Percentiles rank a stretch among this genome's conserved stretches.
These are phyloP conservation scores for Anomalospiza imberbis DNA, from an alignment of 2,797 vertebrate species.

Conservation along the genomic window DNA sequence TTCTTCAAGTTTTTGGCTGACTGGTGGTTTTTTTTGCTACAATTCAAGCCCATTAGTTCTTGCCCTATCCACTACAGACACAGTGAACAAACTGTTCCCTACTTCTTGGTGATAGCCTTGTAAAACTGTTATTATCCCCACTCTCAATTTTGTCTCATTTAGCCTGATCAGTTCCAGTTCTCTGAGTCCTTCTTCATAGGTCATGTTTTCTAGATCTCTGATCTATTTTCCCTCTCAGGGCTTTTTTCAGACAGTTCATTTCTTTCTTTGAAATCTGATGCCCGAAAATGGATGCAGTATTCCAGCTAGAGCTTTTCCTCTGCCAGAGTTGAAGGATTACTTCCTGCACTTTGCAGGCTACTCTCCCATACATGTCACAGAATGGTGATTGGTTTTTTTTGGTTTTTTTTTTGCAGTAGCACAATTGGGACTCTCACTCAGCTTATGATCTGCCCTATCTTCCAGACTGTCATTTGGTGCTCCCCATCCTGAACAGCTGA, in stretches of 20 bases:
- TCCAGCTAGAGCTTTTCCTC: background rate
- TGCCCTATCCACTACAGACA: background rate
- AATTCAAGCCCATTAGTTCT: background rate
- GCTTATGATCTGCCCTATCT: background rate
- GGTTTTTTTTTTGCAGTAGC: constrained; percentile 8
- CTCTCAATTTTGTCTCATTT: constrained; percentile 22
- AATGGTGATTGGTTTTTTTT: background rate
- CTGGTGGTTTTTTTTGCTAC: background rate
- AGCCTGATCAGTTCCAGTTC: constrained; percentile 1
- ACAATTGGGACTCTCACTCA: background rate
- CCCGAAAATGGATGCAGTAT: constrained; percentile 12
- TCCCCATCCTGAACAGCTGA: background rate
- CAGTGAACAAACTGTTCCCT: background rate
- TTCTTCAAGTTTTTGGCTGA: background rate
- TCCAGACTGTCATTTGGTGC: background rate
- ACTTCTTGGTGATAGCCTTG: background rate
- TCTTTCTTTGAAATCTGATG: constrained; percentile 48
- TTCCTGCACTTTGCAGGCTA: constrained; percentile 5
- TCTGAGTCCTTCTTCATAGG: background rate
- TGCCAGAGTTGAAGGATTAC: background rate
- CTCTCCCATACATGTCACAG: background rate
- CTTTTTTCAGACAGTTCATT: constrained; percentile 28
- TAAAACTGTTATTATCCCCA: background rate
- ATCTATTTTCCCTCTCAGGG: background rate
- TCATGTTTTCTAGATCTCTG: constrained; percentile 32